A percentile compares a stretch with the other conserved stretches of the same genome.
Conservation (phyloP, 2,113 vertebrate species). For the Marcusenius ussheri region DNA sequence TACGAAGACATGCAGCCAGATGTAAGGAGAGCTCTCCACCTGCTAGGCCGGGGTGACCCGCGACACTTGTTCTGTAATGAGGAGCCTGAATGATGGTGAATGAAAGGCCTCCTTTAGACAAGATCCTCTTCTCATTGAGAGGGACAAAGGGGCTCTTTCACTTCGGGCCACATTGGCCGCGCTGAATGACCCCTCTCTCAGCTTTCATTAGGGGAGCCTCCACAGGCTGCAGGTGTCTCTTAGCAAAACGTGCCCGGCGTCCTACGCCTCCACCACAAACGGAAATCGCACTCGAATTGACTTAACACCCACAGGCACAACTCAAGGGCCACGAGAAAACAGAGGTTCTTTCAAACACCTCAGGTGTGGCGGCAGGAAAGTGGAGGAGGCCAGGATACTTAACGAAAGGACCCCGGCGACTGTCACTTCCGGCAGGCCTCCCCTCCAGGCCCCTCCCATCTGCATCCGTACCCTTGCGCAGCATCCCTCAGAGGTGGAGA, state of each 20-base stretch:
- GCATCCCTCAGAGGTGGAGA: not conserved
- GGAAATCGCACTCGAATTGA: not conserved
- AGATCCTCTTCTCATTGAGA: constrained; percentile 26
- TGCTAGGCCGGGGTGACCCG: not conserved
- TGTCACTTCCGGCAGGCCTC: not conserved
- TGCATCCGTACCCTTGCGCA: not conserved
- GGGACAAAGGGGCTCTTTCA: constrained; percentile 33
- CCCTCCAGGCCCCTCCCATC: not conserved
- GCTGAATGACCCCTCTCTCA: constrained; percentile 21
- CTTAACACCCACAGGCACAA: not conserved
- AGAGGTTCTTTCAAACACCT: not conserved
- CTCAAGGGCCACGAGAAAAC: not conserved
- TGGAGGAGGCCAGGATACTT: not conserved
- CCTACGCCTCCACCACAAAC: not conserved
- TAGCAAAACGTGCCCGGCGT: not conserved
- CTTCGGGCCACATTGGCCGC: not conserved
- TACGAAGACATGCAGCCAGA: not conserved
- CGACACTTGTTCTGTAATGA: constrained; percentile 17
- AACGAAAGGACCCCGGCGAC: not conserved
- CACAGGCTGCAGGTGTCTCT: constrained; percentile 20
- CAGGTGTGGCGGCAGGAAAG: not conserved
- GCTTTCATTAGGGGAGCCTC: not conserved
- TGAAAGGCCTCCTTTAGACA: constrained; percentile 25
- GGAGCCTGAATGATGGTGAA: not conserved
- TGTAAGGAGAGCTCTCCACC: not conserved